Conservation (phyloP, 2,888 invertebrate genomes). For the Tryphoninae sp. region DNA sequence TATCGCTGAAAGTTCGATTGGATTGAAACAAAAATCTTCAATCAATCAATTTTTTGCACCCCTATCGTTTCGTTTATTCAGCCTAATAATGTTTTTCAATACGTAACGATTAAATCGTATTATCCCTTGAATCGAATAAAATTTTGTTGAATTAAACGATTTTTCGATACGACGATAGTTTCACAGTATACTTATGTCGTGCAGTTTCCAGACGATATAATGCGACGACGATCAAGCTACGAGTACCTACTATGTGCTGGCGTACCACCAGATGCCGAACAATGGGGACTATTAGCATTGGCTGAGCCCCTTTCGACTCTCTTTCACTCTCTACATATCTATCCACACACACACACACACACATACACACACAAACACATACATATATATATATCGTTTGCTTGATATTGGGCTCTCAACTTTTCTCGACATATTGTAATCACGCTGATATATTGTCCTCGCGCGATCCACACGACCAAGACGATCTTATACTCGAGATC, state of each 20-base stretch:
- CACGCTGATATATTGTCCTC: constrained; percentile 77
- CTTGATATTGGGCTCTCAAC: constrained; percentile 76
- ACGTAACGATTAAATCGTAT: no score
- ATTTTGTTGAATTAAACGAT: not conserved
- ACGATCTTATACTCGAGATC: constrained; percentile 53
- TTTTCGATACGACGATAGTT: not conserved
- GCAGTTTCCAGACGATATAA: constrained; percentile 30
- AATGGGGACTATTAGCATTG: constrained; percentile 78
- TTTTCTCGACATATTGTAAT: constrained; percentile 77
- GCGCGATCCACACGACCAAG: constrained; percentile 44
- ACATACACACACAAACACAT: not conserved
- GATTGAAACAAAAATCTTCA: no score
- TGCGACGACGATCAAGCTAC: constrained; percentile 41
- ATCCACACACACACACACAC: not conserved
- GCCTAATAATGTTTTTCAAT: no score
- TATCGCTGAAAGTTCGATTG: no score
- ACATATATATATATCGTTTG: constrained; percentile 46
- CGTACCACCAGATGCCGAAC: constrained; percentile 65
- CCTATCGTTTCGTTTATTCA: no score
- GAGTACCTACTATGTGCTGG: constrained; percentile 29
- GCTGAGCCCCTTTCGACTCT: constrained; percentile 72
- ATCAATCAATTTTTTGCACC: no score
- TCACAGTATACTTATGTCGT: constrained; percentile 25
- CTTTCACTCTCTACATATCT: not conserved
- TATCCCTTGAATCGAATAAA: not conserved